Evolutionary conservation across 2,797 vertebrate species (phyloP), one percentile per base, ranked within the genome.

Genomic region (Hoplostethus mediterraneus): DNA sequence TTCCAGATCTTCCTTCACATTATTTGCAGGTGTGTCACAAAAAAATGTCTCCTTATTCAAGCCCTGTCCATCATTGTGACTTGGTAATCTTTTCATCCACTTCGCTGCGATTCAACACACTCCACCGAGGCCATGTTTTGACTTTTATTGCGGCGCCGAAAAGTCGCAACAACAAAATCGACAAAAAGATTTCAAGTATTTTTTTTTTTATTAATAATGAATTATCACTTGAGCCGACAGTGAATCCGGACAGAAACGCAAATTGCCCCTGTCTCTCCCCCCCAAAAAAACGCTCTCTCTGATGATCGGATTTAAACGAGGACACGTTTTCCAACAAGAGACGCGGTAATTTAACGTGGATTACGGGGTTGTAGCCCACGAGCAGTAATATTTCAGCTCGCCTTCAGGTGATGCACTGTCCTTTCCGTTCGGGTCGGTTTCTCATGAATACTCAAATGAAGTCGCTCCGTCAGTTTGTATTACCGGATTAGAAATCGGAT

Each of bases 1-100:
- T 61, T 87, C 86, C 75, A 77, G 16, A 38, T 42, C 68, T 75
- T 54, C 74, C 25, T 51, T 91, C 83, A 91, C 87, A 87, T 87
- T 1, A 67, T 88, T 65, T 17, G 33, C 71, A 68, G 2, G 28
- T 5, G 47, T 3, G 14, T 14, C 30, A 6, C 45, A 59, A 17
- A 36, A 36, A 67, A 75, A 75, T 13, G 52, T 73, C 80, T 76
- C 10, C 44, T 52, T 2, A 8, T 38, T 36, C 28, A 57, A 55
- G 2, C 21, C 14, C 36, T 2, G 31, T 25, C 33, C 5, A 10
- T 52, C 8, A 52, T 17, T 49, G 0, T 10, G 65, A 75, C 60
- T 73, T 71, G 12, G 33, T n/a, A 0, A 7, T 42, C 10, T 42
- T 42, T 42, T 42, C 40, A 42, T 62, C 31, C 10, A 21, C 4